Base-by-base conservation (phyloP, 2,797 vertebrate species). In the Crocidura indochinensis region DNA sequence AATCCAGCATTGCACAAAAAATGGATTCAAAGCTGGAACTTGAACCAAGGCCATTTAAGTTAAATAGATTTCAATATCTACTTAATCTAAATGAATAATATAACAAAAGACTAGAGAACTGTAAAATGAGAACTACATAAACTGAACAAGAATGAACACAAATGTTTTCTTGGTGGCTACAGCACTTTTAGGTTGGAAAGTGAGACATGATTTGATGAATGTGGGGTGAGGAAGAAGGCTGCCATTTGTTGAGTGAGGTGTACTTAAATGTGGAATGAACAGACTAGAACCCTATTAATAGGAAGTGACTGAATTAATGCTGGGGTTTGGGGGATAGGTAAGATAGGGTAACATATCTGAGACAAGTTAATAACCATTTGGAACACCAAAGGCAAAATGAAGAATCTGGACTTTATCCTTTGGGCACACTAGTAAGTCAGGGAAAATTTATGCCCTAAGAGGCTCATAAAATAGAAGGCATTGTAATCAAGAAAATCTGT, bases 151-250 rank as follows among this genome's bases (percentile, higher is more conserved):
- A 64, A 29, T 56, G 47, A 47, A 46, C 62, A 56, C 56, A 24
- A 14, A 19, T 67, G 44, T 38, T 46, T 65, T 77, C 44, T 51
- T 62, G 20, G 6, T 51, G 29, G 8, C 11, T 62, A 17, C 17
- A 71, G 47, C 29, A 74, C 87, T 73, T 87, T 93, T 47, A 73
- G 76, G 10, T 49, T 60, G 78, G 31, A 73, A 46, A 73, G 84
- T 62, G 24, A n/a, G 31, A 19, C 68, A 26, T 27, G 78, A 65
- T 27, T 31, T 12, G 51, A 38, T 4, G 26, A 77, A n/a, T 3
- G 10, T 19, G 2, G 22, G 9, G 8, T 49, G 17, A 31, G 27
- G 22, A 44, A 56, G 77, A 87, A 72, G 53, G 60, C 49, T 26
- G 62, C 14, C 38, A 10, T 77, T 77, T 68, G 76, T 27, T 46